A percentile compares a stretch with the other conserved stretches of the same genome.
phyloP scores from a whole-genome alignment of 1,140 invertebrate genomes.

The Drosophila lacertosa region DNA sequence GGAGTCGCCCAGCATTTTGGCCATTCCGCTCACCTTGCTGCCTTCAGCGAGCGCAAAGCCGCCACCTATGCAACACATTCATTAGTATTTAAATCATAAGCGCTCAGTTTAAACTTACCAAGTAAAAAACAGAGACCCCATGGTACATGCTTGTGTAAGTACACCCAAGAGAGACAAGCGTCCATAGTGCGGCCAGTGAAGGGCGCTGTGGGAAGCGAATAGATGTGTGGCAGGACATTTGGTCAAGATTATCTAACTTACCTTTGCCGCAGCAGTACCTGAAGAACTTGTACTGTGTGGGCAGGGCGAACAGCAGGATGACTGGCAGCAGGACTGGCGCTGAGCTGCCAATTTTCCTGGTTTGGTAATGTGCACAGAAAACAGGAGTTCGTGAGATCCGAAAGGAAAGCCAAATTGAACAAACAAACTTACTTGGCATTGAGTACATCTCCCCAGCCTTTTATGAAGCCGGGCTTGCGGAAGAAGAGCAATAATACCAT shows the following conservation, averaged over 20 bases:
- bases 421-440: constrained; percentile 62
- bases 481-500: constrained; percentile 94
- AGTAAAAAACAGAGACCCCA: constrained; percentile 59
- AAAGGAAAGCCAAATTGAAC: too few relatives aligned
- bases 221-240: neutral
- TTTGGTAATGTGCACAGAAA: too few relatives aligned
- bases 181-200: constrained; percentile 53
- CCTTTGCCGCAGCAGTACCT: constrained; percentile 61
- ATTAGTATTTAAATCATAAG: neutral
- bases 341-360: constrained; percentile 89
- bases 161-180: constrained; percentile 58
- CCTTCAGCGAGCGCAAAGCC: constrained; percentile 95
- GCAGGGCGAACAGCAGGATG: constrained; percentile 91
- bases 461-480: constrained; percentile 87
- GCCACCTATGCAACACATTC: constrained; percentile 85
- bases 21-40: constrained; percentile 90
- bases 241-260: constrained; percentile 5
- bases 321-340: constrained; percentile 90
- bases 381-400: neutral
- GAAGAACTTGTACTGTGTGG: constrained; percentile 86
- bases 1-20: constrained; percentile 88
- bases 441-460: constrained; percentile 63
- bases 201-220: constrained; percentile 32
- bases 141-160: constrained; percentile 47
- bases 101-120: constrained; percentile 35